Conservation (phyloP, 2,113 vertebrate genomes). For the Hemibagrus wyckioides region DNA sequence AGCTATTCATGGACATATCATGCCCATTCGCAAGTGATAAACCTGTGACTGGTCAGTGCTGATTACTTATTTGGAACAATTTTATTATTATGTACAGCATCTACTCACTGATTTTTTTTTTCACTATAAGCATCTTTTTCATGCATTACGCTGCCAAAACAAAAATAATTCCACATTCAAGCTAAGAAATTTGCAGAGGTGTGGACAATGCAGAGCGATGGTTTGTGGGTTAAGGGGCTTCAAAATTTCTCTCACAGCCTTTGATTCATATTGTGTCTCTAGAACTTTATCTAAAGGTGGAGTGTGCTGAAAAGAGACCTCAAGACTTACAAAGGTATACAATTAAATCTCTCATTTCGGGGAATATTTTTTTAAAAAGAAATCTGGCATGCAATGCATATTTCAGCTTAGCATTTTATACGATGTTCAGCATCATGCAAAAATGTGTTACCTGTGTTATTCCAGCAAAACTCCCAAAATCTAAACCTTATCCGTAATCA, state of each 20-base stretch:
- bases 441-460: constrained; percentile 25
- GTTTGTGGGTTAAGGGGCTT: neutral
- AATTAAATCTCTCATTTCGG: neutral
- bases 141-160: neutral
- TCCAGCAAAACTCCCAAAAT: constrained; percentile 46
- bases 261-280: constrained; percentile 2
- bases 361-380: neutral
- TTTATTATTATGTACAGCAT: neutral
- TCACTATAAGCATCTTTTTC: neutral
- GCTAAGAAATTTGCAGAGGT: neutral
- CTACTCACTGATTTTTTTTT: neutral
- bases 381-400: constrained; percentile 72
- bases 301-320: neutral
- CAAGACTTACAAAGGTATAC: too few species aligned
- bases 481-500: constrained; percentile 45
- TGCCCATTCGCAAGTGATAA: neutral
- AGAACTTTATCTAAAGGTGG: neutral
- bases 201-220: too few species aligned
- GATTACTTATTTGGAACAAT: neutral
- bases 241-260: neutral
- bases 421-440: constrained; percentile 51
- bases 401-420: constrained; percentile 53
- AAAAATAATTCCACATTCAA: neutral
- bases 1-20: neutral
- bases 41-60: neutral